These are phyloP conservation scores for Halcyon leucocephala DNA, from an alignment of 2,797 vertebrate species.

Conservation along the genomic window DNA sequence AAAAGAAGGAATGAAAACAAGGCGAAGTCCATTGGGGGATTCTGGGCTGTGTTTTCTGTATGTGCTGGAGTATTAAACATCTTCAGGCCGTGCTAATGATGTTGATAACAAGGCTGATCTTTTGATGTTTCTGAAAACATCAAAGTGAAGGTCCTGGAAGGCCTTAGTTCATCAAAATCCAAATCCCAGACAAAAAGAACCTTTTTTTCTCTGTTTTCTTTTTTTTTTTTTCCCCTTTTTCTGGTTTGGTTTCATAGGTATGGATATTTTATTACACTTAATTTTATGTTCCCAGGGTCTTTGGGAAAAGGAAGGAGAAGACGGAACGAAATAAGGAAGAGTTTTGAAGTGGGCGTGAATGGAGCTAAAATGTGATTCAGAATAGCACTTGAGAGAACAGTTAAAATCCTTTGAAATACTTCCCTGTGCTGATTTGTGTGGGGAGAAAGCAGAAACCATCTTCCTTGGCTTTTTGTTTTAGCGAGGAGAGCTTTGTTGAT, in stretches of 20 bases:
- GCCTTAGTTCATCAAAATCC: constrained; percentile 38
- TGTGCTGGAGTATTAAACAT: constrained; percentile 42
- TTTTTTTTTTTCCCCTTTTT: neutral
- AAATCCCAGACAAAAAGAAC: constrained; percentile 41
- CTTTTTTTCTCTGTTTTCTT: neutral
- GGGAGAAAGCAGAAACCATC: neutral
- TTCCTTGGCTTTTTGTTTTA: neutral
- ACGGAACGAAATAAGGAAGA: constrained; percentile 5
- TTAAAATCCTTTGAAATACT: neutral
- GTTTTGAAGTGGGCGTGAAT: constrained; percentile 29
- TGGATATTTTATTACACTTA: constrained; percentile 46
- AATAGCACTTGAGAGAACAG: neutral
- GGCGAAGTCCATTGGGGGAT: constrained; percentile 28
- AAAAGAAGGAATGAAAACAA: constrained; percentile 51
- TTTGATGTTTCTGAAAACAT: constrained; percentile 73
- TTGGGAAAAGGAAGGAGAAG: constrained; percentile 10
- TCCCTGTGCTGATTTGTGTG: neutral
- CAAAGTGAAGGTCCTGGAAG: constrained; percentile 57
- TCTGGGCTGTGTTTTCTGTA: constrained; percentile 29
- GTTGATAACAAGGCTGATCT: constrained; percentile 60
- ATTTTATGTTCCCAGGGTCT: constrained; percentile 17
- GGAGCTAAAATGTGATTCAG: neutral
- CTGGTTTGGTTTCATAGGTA: constrained; percentile 53
- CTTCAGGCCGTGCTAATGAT: constrained; percentile 51
- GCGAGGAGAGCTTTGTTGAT: neutral